Conservation (phyloP, 2,888 invertebrate species). For the Anticlea derivata region DNA sequence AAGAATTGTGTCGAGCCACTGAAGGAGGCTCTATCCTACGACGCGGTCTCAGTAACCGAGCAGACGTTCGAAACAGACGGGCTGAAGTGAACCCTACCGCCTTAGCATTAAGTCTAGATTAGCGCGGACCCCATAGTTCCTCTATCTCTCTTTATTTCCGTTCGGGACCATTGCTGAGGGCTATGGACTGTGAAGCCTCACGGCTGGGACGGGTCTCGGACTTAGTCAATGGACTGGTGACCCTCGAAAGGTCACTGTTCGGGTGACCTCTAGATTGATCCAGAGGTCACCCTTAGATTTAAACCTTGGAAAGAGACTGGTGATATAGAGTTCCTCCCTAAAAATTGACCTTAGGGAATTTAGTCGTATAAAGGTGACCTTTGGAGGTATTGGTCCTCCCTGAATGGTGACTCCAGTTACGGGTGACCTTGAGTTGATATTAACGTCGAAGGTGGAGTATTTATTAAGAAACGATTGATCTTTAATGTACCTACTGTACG, state of each 20-base stretch:
- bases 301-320: background rate
- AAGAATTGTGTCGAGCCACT: constrained; percentile 93
- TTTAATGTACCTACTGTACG: constrained; percentile 29
- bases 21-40: constrained; percentile 90
- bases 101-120: constrained; percentile 32
- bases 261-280: background rate
- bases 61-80: constrained; percentile 80
- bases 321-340: background rate
- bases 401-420: background rate
- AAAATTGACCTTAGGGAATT: background rate
- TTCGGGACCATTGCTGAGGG: constrained; percentile 30
- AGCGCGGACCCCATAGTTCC: constrained; percentile 46
- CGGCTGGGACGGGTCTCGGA: constrained; percentile 29
- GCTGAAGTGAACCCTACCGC: constrained; percentile 53
- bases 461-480: constrained; percentile 33
- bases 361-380: background rate
- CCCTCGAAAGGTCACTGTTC: constrained; percentile 10
- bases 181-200: constrained; percentile 11
- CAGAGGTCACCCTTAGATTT: background rate
- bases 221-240: constrained; percentile 40
- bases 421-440: constrained; percentile 7
- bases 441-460: constrained; percentile 9
- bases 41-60: constrained; percentile 92
- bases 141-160: constrained; percentile 43
- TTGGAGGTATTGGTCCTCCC: background rate